These are phyloP conservation scores for Vannuccia rotundouncinata DNA, from an alignment of 2,888 invertebrate genomes.

Conservation along the genomic window DNA sequence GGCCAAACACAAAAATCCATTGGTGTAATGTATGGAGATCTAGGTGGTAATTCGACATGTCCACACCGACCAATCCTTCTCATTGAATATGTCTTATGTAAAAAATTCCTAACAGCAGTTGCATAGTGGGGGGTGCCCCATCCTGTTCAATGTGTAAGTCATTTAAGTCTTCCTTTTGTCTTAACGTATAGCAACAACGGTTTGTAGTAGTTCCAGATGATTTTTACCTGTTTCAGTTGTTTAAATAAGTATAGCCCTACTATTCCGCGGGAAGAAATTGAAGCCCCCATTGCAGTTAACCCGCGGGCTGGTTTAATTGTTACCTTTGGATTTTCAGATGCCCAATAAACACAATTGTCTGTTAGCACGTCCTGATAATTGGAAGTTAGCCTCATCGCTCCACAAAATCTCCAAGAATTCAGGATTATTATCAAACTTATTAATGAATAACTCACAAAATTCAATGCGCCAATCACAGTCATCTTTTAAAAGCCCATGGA, in stretches of 20 bases:
- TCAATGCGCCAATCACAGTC: too few relatives aligned
- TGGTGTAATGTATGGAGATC: neutral
- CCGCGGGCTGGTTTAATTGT: neutral
- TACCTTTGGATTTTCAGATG: too few relatives aligned
- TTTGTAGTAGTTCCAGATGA: neutral
- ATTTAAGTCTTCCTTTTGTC: neutral
- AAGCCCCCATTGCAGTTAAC: neutral
- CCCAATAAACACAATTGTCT: too few relatives aligned
- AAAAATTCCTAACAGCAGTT: neutral
- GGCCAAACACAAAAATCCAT: neutral
- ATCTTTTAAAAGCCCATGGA: too few relatives aligned
- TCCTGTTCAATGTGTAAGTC: neutral
- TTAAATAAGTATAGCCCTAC: neutral
- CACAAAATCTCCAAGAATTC: too few relatives aligned
- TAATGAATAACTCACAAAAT: too few relatives aligned
- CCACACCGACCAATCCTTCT: neutral
- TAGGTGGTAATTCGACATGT: neutral
- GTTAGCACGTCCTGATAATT: too few relatives aligned
- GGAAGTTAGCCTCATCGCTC: too few relatives aligned
- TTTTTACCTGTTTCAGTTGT: neutral
- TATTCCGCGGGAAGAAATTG: neutral
- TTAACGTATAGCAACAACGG: neutral
- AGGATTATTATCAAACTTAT: too few relatives aligned
- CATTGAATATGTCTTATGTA: neutral
- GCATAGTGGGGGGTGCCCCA: neutral